Percentiles rank a stretch among this genome's conserved stretches.
These are phyloP conservation scores for Dipodomys ordii DNA, from an alignment of 2,113 vertebrate species.

Conservation along the genomic window DNA sequence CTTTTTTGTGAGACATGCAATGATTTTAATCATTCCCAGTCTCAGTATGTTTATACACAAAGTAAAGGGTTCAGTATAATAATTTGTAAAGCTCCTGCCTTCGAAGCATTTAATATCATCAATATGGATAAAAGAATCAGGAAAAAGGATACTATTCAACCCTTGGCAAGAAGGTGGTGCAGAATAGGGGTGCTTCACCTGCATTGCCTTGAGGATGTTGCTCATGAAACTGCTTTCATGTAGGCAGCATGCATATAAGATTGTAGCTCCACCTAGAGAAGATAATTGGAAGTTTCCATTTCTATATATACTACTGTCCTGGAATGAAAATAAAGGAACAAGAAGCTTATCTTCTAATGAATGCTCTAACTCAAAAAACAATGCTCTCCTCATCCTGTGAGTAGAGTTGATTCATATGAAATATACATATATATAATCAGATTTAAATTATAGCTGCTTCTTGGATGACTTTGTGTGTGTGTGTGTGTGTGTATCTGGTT, in stretches of 20 bases:
- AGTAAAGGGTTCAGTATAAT: background rate
- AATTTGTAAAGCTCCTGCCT: background rate
- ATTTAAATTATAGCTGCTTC: conserved; percentile 32
- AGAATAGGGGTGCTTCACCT: background rate
- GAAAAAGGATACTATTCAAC: background rate
- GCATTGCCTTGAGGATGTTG: background rate
- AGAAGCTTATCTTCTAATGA: conserved; percentile 48
- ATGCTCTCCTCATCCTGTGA: background rate
- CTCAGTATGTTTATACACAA: background rate
- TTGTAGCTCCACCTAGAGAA: conserved; percentile 20
- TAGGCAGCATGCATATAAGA: background rate
- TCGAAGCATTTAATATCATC: background rate
- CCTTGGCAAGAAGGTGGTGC: background rate
- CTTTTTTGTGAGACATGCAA: background rate
- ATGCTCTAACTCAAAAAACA: background rate
- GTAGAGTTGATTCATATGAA: conserved; percentile 20
- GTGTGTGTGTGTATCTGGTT: too few species aligned
- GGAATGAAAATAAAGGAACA: background rate
- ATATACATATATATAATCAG: background rate
- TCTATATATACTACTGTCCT: background rate
- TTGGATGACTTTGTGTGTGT: background rate
- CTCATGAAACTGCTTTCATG: background rate
- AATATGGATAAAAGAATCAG: conserved; percentile 18
- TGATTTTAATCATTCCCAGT: background rate
- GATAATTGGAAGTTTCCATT: conserved; percentile 33